Conservation (phyloP, 2,797 vertebrate genomes). For the Lemur catta region DNA sequence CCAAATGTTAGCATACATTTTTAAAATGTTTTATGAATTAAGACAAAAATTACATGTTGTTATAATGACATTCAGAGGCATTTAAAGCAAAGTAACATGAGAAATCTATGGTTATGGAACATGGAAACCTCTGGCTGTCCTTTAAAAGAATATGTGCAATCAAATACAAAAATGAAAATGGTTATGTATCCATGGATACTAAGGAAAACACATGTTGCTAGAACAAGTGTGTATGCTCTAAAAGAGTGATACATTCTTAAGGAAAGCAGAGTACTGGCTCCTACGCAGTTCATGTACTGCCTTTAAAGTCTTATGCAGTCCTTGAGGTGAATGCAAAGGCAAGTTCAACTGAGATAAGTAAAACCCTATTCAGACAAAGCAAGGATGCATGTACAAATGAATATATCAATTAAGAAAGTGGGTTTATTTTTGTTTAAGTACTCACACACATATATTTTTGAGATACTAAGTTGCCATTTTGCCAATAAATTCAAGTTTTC, state of each 20-base stretch:
- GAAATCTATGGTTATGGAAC: background rate
- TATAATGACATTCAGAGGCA: constrained; percentile 13
- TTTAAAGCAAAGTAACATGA: background rate
- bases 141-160: constrained; percentile 16
- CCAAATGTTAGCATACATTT: background rate
- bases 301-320: background rate
- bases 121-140: background rate
- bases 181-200: background rate
- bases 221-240: background rate
- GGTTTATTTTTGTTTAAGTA: background rate
- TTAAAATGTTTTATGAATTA: constrained; percentile 19
- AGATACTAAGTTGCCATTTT: background rate
- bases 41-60: background rate
- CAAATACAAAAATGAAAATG: background rate
- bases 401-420: background rate
- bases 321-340: background rate
- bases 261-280: background rate
- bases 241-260: background rate
- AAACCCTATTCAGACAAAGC: background rate
- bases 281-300: background rate
- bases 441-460: background rate
- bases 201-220: background rate
- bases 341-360: background rate
- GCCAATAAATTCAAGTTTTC: background rate
- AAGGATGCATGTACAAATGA: background rate